These are phyloP conservation scores for Cyphomyrus discorhynchus DNA, from an alignment of 2,113 vertebrate species.

Conservation along the genomic window DNA sequence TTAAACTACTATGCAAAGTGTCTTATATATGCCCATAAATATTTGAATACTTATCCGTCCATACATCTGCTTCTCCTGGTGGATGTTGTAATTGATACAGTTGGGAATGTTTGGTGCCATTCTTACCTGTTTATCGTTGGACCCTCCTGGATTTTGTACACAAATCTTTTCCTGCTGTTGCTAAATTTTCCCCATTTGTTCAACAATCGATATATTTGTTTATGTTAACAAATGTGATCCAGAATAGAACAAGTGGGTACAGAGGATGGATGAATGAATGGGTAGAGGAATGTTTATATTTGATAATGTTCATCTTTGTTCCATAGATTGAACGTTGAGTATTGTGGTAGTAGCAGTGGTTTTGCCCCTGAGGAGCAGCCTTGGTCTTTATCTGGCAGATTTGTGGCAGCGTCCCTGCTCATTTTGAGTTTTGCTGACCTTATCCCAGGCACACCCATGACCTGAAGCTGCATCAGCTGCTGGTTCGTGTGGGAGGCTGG, in stretches of 20 bases:
- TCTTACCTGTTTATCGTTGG: neutral
- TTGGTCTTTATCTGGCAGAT: neutral
- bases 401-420: neutral
- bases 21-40: neutral
- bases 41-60: neutral
- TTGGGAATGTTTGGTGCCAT: neutral
- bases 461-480: conserved; percentile 87
- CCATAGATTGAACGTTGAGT: neutral
- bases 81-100: neutral
- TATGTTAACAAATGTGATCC: neutral
- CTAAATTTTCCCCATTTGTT: neutral
- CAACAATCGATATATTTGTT: neutral
- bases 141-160: neutral
- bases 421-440: neutral
- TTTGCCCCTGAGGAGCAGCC: neutral
- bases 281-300: neutral
- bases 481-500: conserved; percentile 92
- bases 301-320: neutral
- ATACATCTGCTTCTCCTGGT: neutral
- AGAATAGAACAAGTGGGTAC: neutral
- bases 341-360: neutral
- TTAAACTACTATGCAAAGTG: neutral
- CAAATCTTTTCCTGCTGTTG: neutral
- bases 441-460: conserved; percentile 83
- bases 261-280: neutral